A percentile compares a stretch with the other conserved stretches of the same genome.
These are phyloP conservation scores for Cercopithecus diana DNA, from an alignment of 2,797 vertebrate species.

Conservation along the genomic window DNA sequence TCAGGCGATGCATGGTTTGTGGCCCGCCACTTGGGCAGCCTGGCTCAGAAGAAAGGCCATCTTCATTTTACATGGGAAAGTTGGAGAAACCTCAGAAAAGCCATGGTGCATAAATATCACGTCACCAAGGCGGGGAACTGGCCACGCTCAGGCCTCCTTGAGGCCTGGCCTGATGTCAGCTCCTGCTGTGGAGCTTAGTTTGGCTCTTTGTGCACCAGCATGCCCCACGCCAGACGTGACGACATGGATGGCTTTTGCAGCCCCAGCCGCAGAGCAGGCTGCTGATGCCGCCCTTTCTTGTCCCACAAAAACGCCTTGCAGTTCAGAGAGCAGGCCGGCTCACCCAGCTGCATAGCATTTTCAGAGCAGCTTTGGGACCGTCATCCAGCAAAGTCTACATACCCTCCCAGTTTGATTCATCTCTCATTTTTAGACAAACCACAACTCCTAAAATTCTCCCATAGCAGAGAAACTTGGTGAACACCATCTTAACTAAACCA, in stretches of 20 bases:
- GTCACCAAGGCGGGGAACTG: neutral
- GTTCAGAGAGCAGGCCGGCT: neutral
- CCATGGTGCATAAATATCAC: neutral
- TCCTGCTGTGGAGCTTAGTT: neutral
- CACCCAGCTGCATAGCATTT: neutral
- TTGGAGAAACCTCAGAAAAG: slow-evolving; percentile 16
- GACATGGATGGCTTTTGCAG: neutral
- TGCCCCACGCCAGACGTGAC: neutral
- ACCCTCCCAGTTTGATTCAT: neutral
- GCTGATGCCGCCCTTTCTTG: slow-evolving; percentile 13
- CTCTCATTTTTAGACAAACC: neutral
- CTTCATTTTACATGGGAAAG: neutral
- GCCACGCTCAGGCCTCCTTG: neutral
- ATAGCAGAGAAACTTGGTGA: neutral
- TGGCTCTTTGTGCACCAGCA: neutral
- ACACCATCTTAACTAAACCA: neutral
- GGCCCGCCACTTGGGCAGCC: neutral
- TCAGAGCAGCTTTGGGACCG: neutral
- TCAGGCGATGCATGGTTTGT: neutral
- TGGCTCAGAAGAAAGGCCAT: neutral
- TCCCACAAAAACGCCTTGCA: neutral
- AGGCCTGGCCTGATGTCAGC: neutral
- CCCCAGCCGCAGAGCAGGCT: neutral
- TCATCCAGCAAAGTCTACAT: neutral
- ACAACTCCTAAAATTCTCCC: neutral